Evolutionary conservation across 1,140 invertebrate genomes (phyloP), one percentile per base, ranked within the genome.

Genomic region (Euwallacea fornicatus): DNA sequence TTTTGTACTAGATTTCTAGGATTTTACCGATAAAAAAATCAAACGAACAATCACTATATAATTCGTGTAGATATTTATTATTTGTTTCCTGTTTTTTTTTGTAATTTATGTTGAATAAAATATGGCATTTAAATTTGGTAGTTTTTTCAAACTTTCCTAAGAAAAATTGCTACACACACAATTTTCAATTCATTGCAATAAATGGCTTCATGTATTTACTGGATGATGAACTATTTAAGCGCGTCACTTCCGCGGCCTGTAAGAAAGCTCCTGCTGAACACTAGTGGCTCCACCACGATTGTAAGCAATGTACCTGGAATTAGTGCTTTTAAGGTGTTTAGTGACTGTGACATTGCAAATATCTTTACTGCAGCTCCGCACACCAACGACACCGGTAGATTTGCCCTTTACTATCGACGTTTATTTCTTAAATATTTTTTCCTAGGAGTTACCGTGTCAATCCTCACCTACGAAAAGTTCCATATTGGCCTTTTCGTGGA

Each of bases 11-110:
- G 21, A 41, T 11, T 61, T 61, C 43, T 15, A 61, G 59, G 11
- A n/a, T 42, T 61, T 42, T 61, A 8, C 21, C 9, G 11, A 61
- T 9, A 10, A 42, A 61, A 9, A 42, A 9, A 43, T 61, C 33
- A 61, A 43, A 43, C 42, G 59, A 61, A 61, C 59, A 61, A 61
- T 61, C 59, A 61, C 21, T 33, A 33, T 33, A 33, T 33, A 42
- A 61, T 42, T 61, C 59, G 11, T 61, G 59, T 61, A 61, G 59
- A 61, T 61, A 61, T 61, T 61, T 61, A 61, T 61, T 61, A 61
- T 43, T 61, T 61, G 59, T 61, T 61, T 61, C 11, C 21, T 61
- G 59, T 61, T 61, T 21, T 13, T 58, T 58, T 58, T 61, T 61
- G 9, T 43, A 61, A n/a, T 58, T 58, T 61, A 61, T 43, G 59